A percentile compares a stretch with the other conserved stretches of the same genome.
Conservation (phyloP, 2,797 vertebrate genomes). For the Synaphobranchus kaupii region DNA sequence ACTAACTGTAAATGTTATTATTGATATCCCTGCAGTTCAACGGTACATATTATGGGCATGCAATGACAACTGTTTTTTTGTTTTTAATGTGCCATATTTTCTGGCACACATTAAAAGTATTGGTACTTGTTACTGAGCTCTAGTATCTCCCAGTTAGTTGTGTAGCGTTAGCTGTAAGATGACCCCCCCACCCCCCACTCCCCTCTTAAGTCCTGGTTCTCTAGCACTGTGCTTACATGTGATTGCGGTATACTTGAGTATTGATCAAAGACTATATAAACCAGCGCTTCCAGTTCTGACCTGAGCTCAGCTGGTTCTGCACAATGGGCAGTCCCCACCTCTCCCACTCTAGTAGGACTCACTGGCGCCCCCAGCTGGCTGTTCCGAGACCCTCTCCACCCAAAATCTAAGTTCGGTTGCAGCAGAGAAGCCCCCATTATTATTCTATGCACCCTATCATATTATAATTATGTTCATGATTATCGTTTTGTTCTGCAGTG, state of each 20-base stretch:
- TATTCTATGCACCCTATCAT: neutral
- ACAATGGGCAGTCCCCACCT: neutral
- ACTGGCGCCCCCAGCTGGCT: neutral
- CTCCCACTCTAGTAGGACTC: conserved; percentile 25
- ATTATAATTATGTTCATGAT: neutral
- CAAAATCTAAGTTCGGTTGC: neutral
- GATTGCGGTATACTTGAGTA: conserved; percentile 74
- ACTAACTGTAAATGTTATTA: conserved; percentile 27
- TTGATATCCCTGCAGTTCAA: conserved; percentile 21
- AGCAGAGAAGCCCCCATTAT: neutral
- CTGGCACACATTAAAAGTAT: conserved; percentile 61
- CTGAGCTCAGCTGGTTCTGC: conserved; percentile 69
- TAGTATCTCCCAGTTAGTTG: conserved; percentile 8
- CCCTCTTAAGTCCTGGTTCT: conserved; percentile 41
- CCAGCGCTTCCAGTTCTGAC: conserved; percentile 79
- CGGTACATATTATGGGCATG: conserved; percentile 34
- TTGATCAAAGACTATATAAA: conserved; percentile 79
- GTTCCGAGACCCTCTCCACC: neutral
- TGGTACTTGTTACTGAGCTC: conserved; percentile 67
- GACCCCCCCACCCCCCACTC: conserved; percentile 44
- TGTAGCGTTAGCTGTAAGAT: conserved; percentile 57
- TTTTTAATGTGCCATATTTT: conserved; percentile 53
- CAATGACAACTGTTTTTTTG: conserved; percentile 37
- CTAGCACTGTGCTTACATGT: conserved; percentile 75
- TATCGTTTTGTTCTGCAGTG: neutral